Conservation (phyloP, 30 jellyfish, hydroid and myxozoan genomes). For the Hydractinia echinata region DNA sequence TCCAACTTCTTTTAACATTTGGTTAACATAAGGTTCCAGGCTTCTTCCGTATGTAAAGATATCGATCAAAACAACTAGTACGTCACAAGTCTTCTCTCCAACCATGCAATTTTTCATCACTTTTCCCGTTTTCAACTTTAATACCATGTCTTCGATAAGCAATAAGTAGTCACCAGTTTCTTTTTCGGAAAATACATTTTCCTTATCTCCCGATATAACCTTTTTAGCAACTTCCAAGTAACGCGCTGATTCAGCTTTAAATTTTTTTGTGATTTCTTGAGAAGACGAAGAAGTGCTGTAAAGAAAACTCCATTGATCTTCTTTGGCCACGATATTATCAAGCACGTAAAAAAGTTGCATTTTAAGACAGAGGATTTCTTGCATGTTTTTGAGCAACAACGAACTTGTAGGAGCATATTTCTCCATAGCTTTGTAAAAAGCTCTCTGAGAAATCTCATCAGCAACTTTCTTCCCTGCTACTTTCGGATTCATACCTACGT, state of each 20-base stretch:
- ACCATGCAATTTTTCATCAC: not conserved
- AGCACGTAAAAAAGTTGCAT: constrained; percentile 21
- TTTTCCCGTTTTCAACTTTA: not conserved
- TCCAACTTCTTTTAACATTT: not conserved
- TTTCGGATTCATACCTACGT: constrained; percentile 7
- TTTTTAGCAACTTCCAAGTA: not conserved
- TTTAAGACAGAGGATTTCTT: not conserved
- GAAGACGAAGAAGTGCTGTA: not conserved
- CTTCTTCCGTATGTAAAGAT: constrained; percentile 25
- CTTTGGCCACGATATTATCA: not conserved
- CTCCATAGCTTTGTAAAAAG: not conserved
- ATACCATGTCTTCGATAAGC: not conserved
- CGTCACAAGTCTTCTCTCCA: not conserved
- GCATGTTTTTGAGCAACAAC: not conserved
- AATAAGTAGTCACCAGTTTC: not conserved
- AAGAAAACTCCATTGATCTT: constrained; percentile 22
- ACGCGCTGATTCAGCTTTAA: not conserved
- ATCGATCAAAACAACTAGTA: constrained; percentile 6
- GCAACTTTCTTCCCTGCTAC: constrained; percentile 13
- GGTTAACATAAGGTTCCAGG: constrained; percentile 7
- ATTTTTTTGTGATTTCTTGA: not conserved
- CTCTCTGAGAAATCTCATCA: not conserved
- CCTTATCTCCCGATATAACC: not conserved
- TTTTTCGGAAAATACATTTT: not conserved
- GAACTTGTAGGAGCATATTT: not conserved